phyloP scores from a whole-genome alignment of 2,797 vertebrate genomes.

The Apogon hyalosoma region DNA sequence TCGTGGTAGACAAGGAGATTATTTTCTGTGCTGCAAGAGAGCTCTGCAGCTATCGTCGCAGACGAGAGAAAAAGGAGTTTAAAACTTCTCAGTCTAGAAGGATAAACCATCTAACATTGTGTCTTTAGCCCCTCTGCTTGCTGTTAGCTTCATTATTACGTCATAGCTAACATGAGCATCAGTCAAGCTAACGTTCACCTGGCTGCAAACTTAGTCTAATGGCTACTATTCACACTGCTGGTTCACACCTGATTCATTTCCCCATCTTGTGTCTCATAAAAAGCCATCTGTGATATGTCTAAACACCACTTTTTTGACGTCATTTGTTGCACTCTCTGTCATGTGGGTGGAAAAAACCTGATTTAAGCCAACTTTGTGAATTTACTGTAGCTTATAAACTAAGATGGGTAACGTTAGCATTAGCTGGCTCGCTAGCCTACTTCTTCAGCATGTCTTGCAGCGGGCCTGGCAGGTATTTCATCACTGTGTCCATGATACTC shows the following conservation, averaged over 20 bases:
- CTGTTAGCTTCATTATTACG: constrained; percentile 49
- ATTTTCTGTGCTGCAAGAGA: constrained; percentile 57
- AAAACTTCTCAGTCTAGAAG: constrained; percentile 71
- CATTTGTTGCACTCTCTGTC: constrained; percentile 4
- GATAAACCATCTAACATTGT: constrained; percentile 55
- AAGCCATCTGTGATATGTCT: constrained; percentile 10
- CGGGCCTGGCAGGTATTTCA: constrained; percentile 98
- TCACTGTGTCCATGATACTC: constrained; percentile 97
- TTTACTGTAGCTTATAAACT: constrained; percentile 50
- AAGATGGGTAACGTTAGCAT: constrained; percentile 60
- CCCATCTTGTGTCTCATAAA: constrained; percentile 23
- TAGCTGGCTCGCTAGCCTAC: constrained; percentile 73
- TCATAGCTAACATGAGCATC: constrained; percentile 43
- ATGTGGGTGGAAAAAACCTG: constrained; percentile 21
- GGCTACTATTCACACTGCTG: constrained; percentile 54
- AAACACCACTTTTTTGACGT: constrained; percentile 13
- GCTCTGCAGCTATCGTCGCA: constrained; percentile 51
- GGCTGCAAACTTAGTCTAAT: constrained; percentile 41
- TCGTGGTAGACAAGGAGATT: constrained; percentile 36
- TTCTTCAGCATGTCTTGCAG: constrained; percentile 99
- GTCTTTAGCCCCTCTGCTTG: constrained; percentile 57
- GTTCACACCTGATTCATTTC: constrained; percentile 35
- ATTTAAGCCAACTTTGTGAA: constrained; percentile 62
- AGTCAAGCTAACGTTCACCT: constrained; percentile 47
- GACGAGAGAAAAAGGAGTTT: constrained; percentile 60